These are phyloP conservation scores for Bos indicus DNA, from an alignment of 2,113 vertebrate genomes.

Conservation along the genomic window DNA sequence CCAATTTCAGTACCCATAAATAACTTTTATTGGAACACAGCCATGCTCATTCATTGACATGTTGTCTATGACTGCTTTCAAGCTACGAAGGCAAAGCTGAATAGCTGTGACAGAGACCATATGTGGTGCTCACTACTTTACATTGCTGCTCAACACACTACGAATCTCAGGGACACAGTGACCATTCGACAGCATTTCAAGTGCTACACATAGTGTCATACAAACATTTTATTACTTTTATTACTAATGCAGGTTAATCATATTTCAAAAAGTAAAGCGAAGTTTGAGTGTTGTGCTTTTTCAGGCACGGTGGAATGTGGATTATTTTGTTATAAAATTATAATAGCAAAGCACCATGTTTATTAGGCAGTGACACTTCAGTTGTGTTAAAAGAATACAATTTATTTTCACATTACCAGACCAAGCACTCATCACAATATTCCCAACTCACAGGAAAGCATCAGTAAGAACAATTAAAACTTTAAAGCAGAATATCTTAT, in stretches of 20 bases:
- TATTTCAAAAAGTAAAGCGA: background rate
- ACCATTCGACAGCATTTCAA: background rate
- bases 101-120: background rate
- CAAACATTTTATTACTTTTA: background rate
- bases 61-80: background rate
- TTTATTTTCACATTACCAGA: background rate
- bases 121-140: background rate
- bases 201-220: background rate
- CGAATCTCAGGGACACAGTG: background rate
- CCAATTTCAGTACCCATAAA: conserved; percentile 29
- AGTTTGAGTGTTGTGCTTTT: background rate
- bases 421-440: background rate
- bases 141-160: background rate
- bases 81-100: background rate
- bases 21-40: conserved; percentile 23
- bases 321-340: background rate
- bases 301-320: conserved; percentile 21
- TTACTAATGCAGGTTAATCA: conserved; percentile 8
- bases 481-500: background rate
- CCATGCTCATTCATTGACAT: background rate
- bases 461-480: background rate
- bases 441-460: conserved; percentile 6
- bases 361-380: background rate
- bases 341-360: background rate
- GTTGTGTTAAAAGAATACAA: background rate